Evolutionary conservation across 2,113 vertebrate species (phyloP).

Genomic region (Pteruthius melanotis): DNA sequence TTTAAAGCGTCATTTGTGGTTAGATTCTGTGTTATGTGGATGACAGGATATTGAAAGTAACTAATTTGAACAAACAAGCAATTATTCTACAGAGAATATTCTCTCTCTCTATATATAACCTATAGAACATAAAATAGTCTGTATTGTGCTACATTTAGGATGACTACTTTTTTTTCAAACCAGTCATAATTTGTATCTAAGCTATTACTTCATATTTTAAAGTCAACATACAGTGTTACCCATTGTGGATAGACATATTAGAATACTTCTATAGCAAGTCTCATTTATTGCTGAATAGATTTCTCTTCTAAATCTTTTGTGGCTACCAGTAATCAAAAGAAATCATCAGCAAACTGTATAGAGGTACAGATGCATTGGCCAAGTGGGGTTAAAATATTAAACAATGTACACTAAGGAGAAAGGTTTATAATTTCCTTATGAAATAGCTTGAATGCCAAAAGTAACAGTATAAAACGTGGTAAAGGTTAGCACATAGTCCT

Average conservation of each 20-base stretch:
- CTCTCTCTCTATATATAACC: rapidly evolving
- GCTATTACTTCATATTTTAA: background rate
- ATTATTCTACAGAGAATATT: background rate
- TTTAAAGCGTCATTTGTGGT: background rate
- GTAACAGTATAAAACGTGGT: background rate
- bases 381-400: background rate
- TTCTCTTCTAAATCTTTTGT: background rate
- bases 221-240: background rate
- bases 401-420: background rate
- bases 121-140: background rate
- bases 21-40: background rate
- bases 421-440: background rate
- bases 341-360: background rate
- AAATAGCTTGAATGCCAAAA: background rate
- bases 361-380: background rate
- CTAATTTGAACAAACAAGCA: background rate
- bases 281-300: background rate
- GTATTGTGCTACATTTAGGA: background rate
- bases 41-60: background rate
- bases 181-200: background rate
- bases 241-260: background rate
- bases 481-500: background rate
- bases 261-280: background rate
- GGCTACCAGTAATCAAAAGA: background rate
- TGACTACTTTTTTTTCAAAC: background rate